These are phyloP conservation scores for Pristionchus entomophagus DNA, from an alignment of 2,888 invertebrate species.

Conservation along the genomic window DNA sequence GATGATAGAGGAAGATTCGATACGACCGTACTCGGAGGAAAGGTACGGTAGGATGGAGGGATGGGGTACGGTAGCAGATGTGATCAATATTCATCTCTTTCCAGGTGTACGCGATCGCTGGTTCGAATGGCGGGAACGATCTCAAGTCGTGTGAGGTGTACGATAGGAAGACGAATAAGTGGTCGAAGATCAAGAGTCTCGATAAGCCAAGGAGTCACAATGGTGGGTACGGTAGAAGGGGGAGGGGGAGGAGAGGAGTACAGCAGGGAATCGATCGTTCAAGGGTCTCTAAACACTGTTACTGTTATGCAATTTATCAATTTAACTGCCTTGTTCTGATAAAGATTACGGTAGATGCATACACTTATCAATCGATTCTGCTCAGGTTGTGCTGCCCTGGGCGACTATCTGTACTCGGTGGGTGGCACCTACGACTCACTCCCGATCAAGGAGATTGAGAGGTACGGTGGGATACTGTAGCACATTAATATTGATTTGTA, in stretches of 20 bases:
- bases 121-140: conserved; percentile 87
- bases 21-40: conserved; percentile 83
- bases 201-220: conserved; percentile 67
- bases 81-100: not conserved
- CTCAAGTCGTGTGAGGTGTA: conserved; percentile 84
- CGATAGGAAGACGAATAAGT: conserved; percentile 80
- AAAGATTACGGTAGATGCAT: not conserved
- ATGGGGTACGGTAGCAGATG: not conserved
- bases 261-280: not conserved
- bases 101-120: conserved; percentile 82
- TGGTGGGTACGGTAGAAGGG: conserved; percentile 50
- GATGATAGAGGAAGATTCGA: conserved; percentile 87
- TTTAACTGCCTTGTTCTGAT: too few relatives aligned
- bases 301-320: too few relatives aligned
- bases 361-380: not conserved
- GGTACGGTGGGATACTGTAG: conserved; percentile 1
- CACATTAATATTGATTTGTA: conserved; percentile 73
- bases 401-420: conserved; percentile 84
- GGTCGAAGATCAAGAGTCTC: conserved; percentile 77
- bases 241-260: not conserved
- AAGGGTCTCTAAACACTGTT: too few relatives aligned
- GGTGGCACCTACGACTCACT: conserved; percentile 86
- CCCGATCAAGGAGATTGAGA: conserved; percentile 50
- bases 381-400: conserved; percentile 82
- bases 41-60: conserved; percentile 39